Evolutionary conservation across 37 sponge, comb jelly and placozoan species (phyloP).

Genomic region (Beroe forskalii): DNA sequence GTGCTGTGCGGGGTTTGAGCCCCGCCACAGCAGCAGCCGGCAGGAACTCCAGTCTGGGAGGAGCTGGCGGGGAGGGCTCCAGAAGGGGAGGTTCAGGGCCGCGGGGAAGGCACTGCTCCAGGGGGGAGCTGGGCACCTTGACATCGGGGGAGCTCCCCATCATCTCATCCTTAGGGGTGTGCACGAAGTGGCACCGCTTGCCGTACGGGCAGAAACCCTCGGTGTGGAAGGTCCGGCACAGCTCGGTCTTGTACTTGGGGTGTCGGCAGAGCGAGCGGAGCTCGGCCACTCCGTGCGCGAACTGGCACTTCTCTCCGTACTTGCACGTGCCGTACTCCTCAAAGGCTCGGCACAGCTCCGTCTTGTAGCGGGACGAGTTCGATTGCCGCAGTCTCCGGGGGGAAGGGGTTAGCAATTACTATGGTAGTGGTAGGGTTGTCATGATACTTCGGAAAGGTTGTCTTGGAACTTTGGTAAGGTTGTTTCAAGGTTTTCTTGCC

Average conservation of each 20-base stretch:
- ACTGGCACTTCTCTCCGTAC: slow-evolving; percentile 98
- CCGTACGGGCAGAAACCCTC: slow-evolving; percentile 96
- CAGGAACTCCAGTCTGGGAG: neutral
- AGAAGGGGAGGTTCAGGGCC: neutral
- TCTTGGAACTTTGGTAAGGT: too few relatives aligned
- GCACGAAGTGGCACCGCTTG: slow-evolving; percentile 94
- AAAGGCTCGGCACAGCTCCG: slow-evolving; percentile 93
- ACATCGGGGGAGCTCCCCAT: neutral
- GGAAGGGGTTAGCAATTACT: neutral
- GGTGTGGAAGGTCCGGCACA: slow-evolving; percentile 92
- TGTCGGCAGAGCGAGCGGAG: slow-evolving; percentile 79
- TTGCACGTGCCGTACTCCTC: slow-evolving; percentile 91
- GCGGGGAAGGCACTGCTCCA: neutral
- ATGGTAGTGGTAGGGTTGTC: neutral
- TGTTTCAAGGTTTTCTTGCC: too few relatives aligned
- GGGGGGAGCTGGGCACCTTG: slow-evolving; percentile 1
- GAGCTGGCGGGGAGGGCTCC: neutral
- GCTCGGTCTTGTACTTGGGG: slow-evolving; percentile 97
- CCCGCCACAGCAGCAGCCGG: too few relatives aligned
- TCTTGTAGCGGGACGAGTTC: slow-evolving; percentile 88
- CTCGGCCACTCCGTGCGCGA: slow-evolving; percentile 93
- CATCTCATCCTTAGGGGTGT: slow-evolving; percentile 80
- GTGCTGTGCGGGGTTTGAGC: too few relatives aligned
- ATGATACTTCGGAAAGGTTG: too few relatives aligned
- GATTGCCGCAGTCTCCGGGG: neutral